Base-by-base conservation (phyloP, 2,113 vertebrate species). In the Semicossyphus pulcher region DNA sequence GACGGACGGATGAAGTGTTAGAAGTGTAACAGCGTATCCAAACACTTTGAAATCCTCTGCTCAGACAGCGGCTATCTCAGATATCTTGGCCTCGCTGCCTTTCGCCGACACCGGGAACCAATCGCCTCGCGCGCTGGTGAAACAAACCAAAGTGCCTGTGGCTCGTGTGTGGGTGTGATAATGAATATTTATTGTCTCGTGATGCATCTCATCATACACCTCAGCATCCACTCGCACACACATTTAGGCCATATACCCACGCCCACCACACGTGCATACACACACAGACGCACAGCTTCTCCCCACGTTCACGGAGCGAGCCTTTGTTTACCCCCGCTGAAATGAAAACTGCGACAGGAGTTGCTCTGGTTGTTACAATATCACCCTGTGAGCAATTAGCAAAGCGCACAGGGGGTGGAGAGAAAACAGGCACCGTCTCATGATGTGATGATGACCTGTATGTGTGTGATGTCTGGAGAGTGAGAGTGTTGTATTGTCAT, bases 11-110 rank as follows among this genome's bases (percentile, higher is more conserved):
- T 73, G 72, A 72, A 71, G 81, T 85, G 83, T 85, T 86, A 83
- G 78, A 88, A 88, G 87, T 90, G 82, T 90, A 85, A 85, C 80
- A 72, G 59, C 53, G 47, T 64, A 85, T 91, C 78, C 57, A 80
- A 80, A 88, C 89, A 86, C 89, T 90, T 87, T 89, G 87, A 94
- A 92, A 92, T 90, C 90, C 89, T 83, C 83, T 84, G 81, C 81
- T 86, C 85, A 89, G 79, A 81, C 87, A 83, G 80, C 86, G 68
- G 76, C 78, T 88, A 89, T 92, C 90, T 81, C 83, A 82, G 69
- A 87, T 82, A 88, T 90, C 87, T 80, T 80, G 84, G 85, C 83
- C 82, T 73, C 45, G 32, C 72, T 87, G 79, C 78, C 73, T 84
- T 72, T 76, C 80, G 66, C 80, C 72, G 80, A 90, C 76, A 86